Conservation (phyloP, 2,113 vertebrate species). For the Lepus americanus region DNA sequence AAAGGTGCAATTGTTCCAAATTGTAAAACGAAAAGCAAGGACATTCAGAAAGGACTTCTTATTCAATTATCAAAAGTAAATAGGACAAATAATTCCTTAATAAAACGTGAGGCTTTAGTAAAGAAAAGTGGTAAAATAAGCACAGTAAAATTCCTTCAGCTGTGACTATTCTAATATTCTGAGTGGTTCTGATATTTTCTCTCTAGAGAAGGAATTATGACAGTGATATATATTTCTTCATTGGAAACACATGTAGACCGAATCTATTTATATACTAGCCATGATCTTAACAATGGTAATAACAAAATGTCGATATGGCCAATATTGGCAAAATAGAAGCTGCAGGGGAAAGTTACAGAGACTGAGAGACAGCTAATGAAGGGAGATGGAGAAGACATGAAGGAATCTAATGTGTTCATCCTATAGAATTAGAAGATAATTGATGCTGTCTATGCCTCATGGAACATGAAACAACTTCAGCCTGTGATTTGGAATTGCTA, state of each 20-base stretch:
- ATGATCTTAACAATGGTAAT: background rate
- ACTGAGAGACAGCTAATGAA: background rate
- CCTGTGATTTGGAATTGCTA: background rate
- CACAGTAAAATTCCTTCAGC: background rate
- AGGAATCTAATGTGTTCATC: background rate
- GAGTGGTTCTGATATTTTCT: background rate
- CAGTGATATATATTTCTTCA: background rate
- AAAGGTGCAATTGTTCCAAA: background rate
- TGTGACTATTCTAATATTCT: background rate
- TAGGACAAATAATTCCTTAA: background rate
- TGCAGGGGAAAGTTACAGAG: background rate
- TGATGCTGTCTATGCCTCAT: background rate
- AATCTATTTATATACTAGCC: background rate
- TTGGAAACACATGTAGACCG: background rate
- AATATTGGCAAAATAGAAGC: constrained; percentile 14
- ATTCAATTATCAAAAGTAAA: background rate
- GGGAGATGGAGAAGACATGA: background rate
- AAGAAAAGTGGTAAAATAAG: background rate
- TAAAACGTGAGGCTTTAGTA: background rate
- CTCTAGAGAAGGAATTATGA: background rate
- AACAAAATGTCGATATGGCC: background rate
- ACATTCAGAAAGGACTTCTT: background rate
- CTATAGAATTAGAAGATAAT: background rate
- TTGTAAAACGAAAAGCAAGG: background rate
- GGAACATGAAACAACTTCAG: background rate